Conservation (phyloP, 1,140 invertebrate genomes). For the Brachionus rubens region DNA sequence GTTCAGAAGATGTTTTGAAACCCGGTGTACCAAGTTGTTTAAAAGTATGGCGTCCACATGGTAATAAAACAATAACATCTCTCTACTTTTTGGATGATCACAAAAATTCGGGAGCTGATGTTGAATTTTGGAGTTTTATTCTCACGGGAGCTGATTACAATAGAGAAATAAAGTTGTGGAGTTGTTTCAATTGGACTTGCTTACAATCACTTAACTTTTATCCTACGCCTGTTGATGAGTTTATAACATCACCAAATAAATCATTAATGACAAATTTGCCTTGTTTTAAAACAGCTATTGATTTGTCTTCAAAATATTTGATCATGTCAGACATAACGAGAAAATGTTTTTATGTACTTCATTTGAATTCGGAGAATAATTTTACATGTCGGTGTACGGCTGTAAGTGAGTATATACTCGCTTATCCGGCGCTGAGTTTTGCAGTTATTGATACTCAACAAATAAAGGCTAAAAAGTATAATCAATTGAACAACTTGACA, state of each 20-base stretch:
- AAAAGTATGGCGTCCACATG: slow-evolving; percentile 85
- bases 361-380: slow-evolving; percentile 66
- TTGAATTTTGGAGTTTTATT: slow-evolving; percentile 87
- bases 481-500: slow-evolving; percentile 13
- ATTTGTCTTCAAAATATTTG: slow-evolving; percentile 76
- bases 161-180: slow-evolving; percentile 86
- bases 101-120: slow-evolving; percentile 71
- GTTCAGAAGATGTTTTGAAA: not conserved
- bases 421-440: slow-evolving; percentile 75
- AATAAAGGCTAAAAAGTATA: slow-evolving; percentile 50
- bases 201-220: slow-evolving; percentile 71
- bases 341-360: slow-evolving; percentile 72
- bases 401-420: slow-evolving; percentile 76
- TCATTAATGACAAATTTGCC: slow-evolving; percentile 47
- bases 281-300: slow-evolving; percentile 73
- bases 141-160: slow-evolving; percentile 84
- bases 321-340: slow-evolving; percentile 78
- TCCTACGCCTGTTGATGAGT: not conserved
- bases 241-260: not conserved
- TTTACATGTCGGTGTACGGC: slow-evolving; percentile 65
- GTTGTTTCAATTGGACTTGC: slow-evolving; percentile 85
- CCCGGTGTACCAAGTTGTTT: slow-evolving; percentile 65
- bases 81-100: slow-evolving; percentile 89
- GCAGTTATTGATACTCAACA: slow-evolving; percentile 74
- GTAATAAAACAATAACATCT: slow-evolving; percentile 75